phyloP scores from a whole-genome alignment of 2,888 invertebrate species.

The Pecten maximus region DNA sequence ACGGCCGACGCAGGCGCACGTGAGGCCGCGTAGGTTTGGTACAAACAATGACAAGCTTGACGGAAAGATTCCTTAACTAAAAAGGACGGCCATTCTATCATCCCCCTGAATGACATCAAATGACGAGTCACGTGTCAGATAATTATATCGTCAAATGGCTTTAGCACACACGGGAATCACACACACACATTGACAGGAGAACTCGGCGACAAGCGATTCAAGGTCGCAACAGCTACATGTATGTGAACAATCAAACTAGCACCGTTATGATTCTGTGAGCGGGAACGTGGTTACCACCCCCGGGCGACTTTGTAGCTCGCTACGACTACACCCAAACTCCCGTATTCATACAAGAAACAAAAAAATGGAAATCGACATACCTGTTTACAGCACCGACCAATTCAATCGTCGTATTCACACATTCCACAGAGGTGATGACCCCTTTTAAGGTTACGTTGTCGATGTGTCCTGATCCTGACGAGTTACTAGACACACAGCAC shows the following conservation, averaged over 20 bases:
- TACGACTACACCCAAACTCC: not conserved
- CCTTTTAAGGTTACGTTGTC: not conserved
- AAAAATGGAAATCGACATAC: not conserved
- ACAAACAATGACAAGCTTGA: not conserved
- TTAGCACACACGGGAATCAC: not conserved
- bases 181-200: not conserved
- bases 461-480: not conserved
- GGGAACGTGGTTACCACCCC: not conserved
- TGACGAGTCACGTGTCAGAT: slow-evolving; percentile 8
- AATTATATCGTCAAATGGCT: not conserved
- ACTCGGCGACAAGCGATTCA: not conserved
- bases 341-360: not conserved
- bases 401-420: not conserved
- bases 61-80: not conserved
- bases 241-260: not conserved
- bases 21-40: not conserved
- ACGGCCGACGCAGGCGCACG: not conserved
- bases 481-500: not conserved
- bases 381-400: not conserved
- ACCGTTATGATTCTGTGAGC: not conserved
- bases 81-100: not conserved
- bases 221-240: not conserved
- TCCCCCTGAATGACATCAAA: not conserved
- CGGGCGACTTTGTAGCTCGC: not conserved
- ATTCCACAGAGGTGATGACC: not conserved